Base-by-base conservation (phyloP, 2,888 invertebrate species). In the Drosophila prolongata region DNA sequence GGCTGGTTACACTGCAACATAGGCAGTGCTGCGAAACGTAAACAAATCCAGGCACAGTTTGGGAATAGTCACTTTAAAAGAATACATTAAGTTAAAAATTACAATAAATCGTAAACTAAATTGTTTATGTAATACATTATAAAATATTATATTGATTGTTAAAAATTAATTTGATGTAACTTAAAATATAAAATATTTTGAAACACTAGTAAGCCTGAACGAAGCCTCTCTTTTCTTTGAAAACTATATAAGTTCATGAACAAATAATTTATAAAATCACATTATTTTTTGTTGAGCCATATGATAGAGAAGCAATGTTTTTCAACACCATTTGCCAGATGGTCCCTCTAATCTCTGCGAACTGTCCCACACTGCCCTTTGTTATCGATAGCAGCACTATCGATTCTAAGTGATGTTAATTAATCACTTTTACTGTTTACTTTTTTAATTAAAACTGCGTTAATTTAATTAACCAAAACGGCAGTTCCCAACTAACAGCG, bases 391-490 rank as follows among this genome's bases (percentile, higher is more conserved):
- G n/a, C 37, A 40, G 6, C n/a, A 53, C 40, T 57, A 42, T 59
- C 59, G 58, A 35, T 47, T 52, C 44, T 14, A 11, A 47, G 55
- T 40, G 49, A 49, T 72, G 66, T 73, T 55, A 70, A 71, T 72
- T 70, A 70, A 71, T 66, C 66, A 71, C 71, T 71, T 56, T 56
- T 74, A 74, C 71, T 71, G 75, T 71, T 71, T 71, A 71, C 68
- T 66, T 74, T 69, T 42, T 66, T 72, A 75, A 67, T 68, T 57
- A 65, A 72, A 67, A 73, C 62, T 35, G 57, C 46, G 66, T 66
- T 71, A 71, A 71, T 71, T 71, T 46, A 74, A 71, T 71, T 71
- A 71, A 38, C 47, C 38, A 55, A 13, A 42, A 53, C 65, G 43
- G 57, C 67, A 55, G 35, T 40, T 52, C 14, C 37, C n/a, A 37